Percentiles rank a stretch among this genome's conserved stretches.
phyloP scores from a whole-genome alignment of 2,113 vertebrate species.

The Corapipo altera region DNA sequence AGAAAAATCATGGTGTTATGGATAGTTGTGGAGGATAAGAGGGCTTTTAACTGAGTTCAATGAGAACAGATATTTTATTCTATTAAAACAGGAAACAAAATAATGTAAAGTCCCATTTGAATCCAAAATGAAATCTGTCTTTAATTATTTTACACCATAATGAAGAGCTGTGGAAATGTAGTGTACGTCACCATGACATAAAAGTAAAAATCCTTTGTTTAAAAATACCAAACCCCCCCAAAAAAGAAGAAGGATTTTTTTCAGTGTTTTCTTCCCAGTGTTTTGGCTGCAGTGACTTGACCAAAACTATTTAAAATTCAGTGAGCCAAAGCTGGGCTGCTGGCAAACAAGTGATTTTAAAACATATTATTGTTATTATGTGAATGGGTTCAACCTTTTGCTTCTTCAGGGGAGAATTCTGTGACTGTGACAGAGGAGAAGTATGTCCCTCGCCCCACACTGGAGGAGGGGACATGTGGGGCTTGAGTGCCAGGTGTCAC shows the following conservation, averaged over 20 bases:
- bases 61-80: neutral
- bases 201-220: neutral
- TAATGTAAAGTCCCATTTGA: neutral
- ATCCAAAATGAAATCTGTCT: neutral
- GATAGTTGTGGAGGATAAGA: neutral
- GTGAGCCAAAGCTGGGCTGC: neutral
- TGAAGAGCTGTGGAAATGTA: neutral
- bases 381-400: neutral
- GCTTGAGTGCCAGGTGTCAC: neutral
- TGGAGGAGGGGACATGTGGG: fast-evolving
- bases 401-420: neutral
- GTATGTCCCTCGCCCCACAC: fast-evolving
- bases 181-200: neutral
- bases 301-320: neutral
- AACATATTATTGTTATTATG: neutral
- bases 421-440: neutral
- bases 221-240: neutral
- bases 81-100: neutral
- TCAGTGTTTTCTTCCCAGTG: neutral
- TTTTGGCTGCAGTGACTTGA: neutral
- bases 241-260: neutral
- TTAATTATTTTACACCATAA: neutral
- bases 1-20: neutral
- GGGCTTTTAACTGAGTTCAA: neutral
- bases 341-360: neutral